Evolutionary conservation across 1,140 invertebrate species (phyloP), one percentile per base, ranked within the genome.

Genomic region (Ruditapes philippinarum): DNA sequence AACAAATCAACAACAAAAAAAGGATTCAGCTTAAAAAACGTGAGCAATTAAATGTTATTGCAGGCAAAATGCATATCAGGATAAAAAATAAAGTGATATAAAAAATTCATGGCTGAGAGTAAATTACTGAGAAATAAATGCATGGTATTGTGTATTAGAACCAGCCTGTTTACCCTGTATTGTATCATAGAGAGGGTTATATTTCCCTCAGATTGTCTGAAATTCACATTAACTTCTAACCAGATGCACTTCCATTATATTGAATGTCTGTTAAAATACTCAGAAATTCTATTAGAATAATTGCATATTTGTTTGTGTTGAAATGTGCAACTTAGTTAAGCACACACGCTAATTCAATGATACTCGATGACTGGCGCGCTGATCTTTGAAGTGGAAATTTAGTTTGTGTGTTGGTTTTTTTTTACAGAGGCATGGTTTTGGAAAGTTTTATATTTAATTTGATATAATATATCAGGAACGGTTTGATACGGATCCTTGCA

Each of bases 281-380:
- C 74, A 33, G 74, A 51, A 78, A 78, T 78, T 45, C 74, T 78
- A 78, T 78, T 78, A 78, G 74, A 78, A 78, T 78, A 78, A 78
- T 78, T 78, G 74, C 49, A 78, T 78, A 78, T 78, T 78, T 78
- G 74, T 78, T 78, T 78, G 74, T 78, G 74, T 45, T 78, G 74
- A 78, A 78, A 78, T 36, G 49, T 78, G 74, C 74, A 78, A 78
- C 74, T 78, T 33, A 31, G 49, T 54, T 54, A 51, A 78, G 74
- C 74, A 31, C 28, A 49, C 25, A 14, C 31, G 74, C 54, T 54
- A 78, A 78, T 78, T 54, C 28, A 28, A 54, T 54, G 74, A 51
- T 17, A 40, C 45, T 36, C 22, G 28, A 54, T 78, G 31, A 49
- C 42, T 78, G 22, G 45, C 22, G 28, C 49, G 70, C 28, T 74